These are phyloP conservation scores for Hydrozoanthus tunicans DNA, from an alignment of 64 coral and sea anemone species.

Conservation along the genomic window DNA sequence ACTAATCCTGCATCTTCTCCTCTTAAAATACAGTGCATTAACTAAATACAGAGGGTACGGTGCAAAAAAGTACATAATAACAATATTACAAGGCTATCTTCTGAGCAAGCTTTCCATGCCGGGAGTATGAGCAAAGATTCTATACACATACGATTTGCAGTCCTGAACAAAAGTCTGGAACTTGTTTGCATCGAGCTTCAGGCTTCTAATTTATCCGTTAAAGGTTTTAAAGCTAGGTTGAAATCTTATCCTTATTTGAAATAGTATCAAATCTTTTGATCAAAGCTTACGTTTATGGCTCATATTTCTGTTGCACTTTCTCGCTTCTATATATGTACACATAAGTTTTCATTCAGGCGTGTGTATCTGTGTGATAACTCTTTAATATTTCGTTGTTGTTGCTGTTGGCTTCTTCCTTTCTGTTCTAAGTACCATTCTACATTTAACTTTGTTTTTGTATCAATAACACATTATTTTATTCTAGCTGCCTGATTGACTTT, in stretches of 20 bases:
- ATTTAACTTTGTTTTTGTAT: too few relatives aligned
- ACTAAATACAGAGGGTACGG: too few relatives aligned
- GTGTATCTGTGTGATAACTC: constrained; percentile 1
- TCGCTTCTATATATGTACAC: constrained; percentile 1
- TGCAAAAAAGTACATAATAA: too few relatives aligned
- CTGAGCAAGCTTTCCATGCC: too few relatives aligned
- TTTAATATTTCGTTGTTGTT: constrained; percentile 2
- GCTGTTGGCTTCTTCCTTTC: neutral
- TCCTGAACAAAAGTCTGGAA: too few relatives aligned
- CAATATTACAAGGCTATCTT: too few relatives aligned
- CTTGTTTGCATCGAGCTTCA: too few relatives aligned
- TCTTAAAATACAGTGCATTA: too few relatives aligned
- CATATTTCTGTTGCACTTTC: neutral
- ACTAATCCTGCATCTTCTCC: too few relatives aligned
- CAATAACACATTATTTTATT: neutral
- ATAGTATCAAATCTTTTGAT: constrained; percentile 5
- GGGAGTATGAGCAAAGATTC: too few relatives aligned
- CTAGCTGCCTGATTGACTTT: neutral
- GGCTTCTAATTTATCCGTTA: too few relatives aligned
- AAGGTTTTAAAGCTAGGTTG: neutral
- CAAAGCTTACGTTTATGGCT: neutral
- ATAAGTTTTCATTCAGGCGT: constrained; percentile 8
- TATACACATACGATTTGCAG: too few relatives aligned
- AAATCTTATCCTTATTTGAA: neutral
- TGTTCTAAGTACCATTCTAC: neutral